These are phyloP conservation scores for Pachliopta kotzebuea DNA, from an alignment of 2,888 invertebrate genomes.

Conservation along the genomic window DNA sequence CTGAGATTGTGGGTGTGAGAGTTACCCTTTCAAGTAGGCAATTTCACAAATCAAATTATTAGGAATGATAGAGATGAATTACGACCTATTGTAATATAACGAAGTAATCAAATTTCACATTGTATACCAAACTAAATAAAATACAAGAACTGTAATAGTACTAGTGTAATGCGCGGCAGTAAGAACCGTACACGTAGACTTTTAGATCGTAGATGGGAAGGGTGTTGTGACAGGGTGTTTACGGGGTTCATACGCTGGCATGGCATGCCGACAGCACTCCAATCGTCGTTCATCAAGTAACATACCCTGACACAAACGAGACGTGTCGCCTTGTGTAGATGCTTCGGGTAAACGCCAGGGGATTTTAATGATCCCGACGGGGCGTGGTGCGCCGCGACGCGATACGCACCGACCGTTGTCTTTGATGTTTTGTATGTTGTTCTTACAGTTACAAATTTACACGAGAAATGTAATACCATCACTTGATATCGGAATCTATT, in stretches of 20 bases:
- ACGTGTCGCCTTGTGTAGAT: constrained; percentile 26
- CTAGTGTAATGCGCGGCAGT: background rate
- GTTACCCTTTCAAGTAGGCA: constrained; percentile 1
- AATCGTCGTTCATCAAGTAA: constrained; percentile 23
- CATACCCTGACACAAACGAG: constrained; percentile 21
- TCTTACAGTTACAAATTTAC: too few relatives aligned
- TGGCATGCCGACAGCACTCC: constrained; percentile 17
- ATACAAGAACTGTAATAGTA: too few relatives aligned
- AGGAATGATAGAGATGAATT: background rate
- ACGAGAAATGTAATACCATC: too few relatives aligned
- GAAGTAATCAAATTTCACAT: too few relatives aligned
- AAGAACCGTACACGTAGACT: background rate
- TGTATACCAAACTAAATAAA: too few relatives aligned
- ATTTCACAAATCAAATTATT: constrained; percentile 19
- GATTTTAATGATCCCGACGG: constrained; percentile 29
- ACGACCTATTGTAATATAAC: too few relatives aligned
- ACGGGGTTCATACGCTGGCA: constrained; percentile 7
- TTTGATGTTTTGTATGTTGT: constrained; percentile 15
- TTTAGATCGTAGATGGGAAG: background rate
- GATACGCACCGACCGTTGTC: background rate
- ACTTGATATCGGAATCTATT: too few relatives aligned
- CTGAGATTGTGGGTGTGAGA: constrained; percentile 3
- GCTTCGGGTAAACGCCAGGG: constrained; percentile 11
- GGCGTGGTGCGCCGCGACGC: constrained; percentile 10
- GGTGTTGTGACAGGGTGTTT: background rate